Percentiles rank a stretch among this genome's conserved stretches.
Conservation (phyloP, 1,140 invertebrate species). For the Epicauta chinensis region DNA sequence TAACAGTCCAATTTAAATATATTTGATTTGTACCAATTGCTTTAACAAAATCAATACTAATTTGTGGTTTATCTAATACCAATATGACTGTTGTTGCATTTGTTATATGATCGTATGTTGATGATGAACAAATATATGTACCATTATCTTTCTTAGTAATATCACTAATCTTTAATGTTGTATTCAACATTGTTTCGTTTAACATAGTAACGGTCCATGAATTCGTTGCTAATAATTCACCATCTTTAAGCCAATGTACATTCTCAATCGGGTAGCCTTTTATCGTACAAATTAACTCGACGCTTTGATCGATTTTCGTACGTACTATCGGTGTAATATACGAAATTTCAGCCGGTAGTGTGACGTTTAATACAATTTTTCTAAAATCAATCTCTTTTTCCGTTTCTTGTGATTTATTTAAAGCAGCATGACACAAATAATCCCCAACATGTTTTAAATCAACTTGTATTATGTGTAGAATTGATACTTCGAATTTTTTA, state of each 20-base stretch:
- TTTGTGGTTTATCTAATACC: conserved; percentile 62
- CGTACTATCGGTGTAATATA: conserved; percentile 43
- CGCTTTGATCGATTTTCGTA: conserved; percentile 46
- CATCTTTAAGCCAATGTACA: conserved; percentile 53
- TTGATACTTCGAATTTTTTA: conserved; percentile 42
- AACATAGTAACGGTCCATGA: conserved; percentile 44
- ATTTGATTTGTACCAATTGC: conserved; percentile 67
- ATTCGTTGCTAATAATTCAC: conserved; percentile 43
- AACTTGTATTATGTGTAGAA: conserved; percentile 41
- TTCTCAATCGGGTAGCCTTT: conserved; percentile 53
- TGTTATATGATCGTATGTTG: conserved; percentile 35
- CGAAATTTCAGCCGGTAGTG: conserved; percentile 45
- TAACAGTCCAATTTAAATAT: conserved; percentile 76
- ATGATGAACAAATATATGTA: conserved; percentile 51
- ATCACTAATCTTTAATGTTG: conserved; percentile 49
- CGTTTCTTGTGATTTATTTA: conserved; percentile 21
- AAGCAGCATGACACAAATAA: conserved; percentile 44
- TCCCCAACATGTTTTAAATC: conserved; percentile 45
- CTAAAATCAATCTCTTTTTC: conserved; percentile 11
- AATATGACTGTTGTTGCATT: conserved; percentile 48
- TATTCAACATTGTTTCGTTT: conserved; percentile 53
- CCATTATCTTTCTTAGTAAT: conserved; percentile 61
- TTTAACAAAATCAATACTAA: conserved; percentile 66
- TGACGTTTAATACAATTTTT: conserved; percentile 41
- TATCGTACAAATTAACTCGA: conserved; percentile 49